phyloP scores from a whole-genome alignment of 2,113 vertebrate genomes.

The Tachysurus fulvidraco region DNA sequence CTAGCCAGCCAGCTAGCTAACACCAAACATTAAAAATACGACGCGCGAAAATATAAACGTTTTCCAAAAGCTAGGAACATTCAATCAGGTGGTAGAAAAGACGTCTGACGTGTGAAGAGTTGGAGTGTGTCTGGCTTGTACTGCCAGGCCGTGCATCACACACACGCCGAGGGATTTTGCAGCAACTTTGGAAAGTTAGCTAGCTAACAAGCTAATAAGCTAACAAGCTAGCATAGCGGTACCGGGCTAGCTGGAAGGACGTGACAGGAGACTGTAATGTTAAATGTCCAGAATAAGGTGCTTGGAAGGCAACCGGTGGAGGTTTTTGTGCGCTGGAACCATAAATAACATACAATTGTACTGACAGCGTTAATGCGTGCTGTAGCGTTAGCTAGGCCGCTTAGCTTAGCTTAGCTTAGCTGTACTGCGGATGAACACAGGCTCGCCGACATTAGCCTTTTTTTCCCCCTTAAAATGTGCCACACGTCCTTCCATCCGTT shows the following conservation, averaged over 20 bases:
- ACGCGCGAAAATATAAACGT: slow-evolving; percentile 6
- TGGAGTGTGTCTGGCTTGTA: neutral
- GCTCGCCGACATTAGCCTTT: neutral
- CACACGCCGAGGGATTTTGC: neutral
- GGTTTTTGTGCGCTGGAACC: neutral
- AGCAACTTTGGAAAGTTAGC: slow-evolving; percentile 48
- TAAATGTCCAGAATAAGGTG: neutral
- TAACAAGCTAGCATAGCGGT: slow-evolving; percentile 15
- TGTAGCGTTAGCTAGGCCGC: slow-evolving; percentile 41
- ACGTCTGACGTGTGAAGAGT: neutral
- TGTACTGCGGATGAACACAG: neutral
- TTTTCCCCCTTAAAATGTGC: neutral
- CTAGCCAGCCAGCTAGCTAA: slow-evolving; percentile 65
- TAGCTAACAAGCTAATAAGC: neutral
- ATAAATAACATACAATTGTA: neutral
- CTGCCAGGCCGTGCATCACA: slow-evolving; percentile 31
- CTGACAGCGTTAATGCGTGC: neutral
- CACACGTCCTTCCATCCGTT: slow-evolving; percentile 24
- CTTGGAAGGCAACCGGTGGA: no score
- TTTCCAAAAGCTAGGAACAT: slow-evolving; percentile 9
- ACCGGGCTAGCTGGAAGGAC: slow-evolving; percentile 19
- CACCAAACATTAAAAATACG: slow-evolving; percentile 50
- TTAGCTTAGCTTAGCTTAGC: slow-evolving; percentile 10
- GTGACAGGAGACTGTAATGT: neutral
- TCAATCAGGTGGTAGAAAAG: neutral